phyloP scores from a whole-genome alignment of 2,797 vertebrate genomes.

The Philypnodon macrostomus region DNA sequence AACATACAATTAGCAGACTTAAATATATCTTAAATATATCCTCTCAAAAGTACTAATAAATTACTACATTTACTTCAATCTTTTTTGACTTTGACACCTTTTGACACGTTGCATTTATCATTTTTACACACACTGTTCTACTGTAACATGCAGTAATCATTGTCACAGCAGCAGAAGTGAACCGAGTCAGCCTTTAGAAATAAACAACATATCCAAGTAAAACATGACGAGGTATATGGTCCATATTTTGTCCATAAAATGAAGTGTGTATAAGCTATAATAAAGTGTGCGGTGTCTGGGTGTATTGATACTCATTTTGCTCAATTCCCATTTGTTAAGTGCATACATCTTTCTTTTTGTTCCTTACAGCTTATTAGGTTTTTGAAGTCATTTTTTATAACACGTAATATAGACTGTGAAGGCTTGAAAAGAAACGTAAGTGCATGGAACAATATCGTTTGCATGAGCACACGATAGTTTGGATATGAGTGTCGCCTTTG shows the following conservation, averaged over 20 bases:
- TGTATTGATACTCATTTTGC: not conserved
- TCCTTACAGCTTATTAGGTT: conserved; percentile 11
- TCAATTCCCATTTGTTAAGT: not conserved
- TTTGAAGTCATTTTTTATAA: conserved; percentile 31
- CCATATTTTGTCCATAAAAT: conserved; percentile 3
- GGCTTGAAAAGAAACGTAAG: conserved; percentile 35
- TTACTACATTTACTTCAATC: conserved; percentile 9
- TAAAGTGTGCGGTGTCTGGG: not conserved
- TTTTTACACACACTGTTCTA: conserved; percentile 27
- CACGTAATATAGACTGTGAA: conserved; percentile 28
- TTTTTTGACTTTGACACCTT: not conserved
- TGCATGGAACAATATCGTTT: conserved; percentile 37
- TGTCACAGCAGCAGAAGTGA: not conserved
- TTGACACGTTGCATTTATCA: conserved; percentile 11
- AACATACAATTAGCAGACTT: conserved; percentile 22
- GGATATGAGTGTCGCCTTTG: conserved; percentile 37
- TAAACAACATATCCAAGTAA: too few species aligned
- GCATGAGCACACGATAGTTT: conserved; percentile 33
- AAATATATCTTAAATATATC: conserved; percentile 15
- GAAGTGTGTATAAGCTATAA: conserved; percentile 13
- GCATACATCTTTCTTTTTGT: conserved; percentile 8
- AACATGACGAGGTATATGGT: conserved; percentile 5
- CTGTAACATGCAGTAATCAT: conserved; percentile 29
- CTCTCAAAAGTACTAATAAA: conserved; percentile 44
- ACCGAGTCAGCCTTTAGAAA: conserved; percentile 12